Percentiles rank a stretch among this genome's conserved stretches.
Evolutionary conservation across 2,113 vertebrate genomes (phyloP).

Genomic region (Burhinus oedicnemus): DNA sequence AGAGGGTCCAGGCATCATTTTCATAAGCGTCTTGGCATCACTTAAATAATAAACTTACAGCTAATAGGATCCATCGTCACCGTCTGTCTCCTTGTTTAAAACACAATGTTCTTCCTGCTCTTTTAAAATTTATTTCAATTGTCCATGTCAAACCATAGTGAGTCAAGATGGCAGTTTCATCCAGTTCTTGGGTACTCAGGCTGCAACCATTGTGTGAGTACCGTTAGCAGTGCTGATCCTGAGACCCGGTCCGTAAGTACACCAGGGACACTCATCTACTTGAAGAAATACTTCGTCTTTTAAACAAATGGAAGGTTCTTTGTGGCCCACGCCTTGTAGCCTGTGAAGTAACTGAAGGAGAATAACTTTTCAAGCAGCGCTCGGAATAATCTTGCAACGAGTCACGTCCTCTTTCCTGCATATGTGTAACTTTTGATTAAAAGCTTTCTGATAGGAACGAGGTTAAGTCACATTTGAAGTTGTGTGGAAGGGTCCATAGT

Average conservation of each 20-base stretch:
- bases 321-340: neutral
- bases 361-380: neutral
- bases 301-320: neutral
- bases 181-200: neutral
- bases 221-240: accelerated
- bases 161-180: neutral
- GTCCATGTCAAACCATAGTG: neutral
- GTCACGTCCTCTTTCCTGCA: neutral
- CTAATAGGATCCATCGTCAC: neutral
- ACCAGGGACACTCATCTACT: accelerated
- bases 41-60: neutral
- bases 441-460: neutral
- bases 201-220: neutral
- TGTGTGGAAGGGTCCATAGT: neutral
- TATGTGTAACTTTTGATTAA: neutral
- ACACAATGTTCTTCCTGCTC: neutral
- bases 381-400: neutral
- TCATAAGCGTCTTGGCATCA: neutral
- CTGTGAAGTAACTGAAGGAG: neutral
- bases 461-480: neutral
- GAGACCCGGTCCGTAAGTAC: neutral
- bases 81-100: neutral
- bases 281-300: neutral
- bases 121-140: neutral
- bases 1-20: neutral